These are phyloP conservation scores for Ceratitis capitata DNA, from an alignment of 1,140 invertebrate genomes.

Conservation along the genomic window DNA sequence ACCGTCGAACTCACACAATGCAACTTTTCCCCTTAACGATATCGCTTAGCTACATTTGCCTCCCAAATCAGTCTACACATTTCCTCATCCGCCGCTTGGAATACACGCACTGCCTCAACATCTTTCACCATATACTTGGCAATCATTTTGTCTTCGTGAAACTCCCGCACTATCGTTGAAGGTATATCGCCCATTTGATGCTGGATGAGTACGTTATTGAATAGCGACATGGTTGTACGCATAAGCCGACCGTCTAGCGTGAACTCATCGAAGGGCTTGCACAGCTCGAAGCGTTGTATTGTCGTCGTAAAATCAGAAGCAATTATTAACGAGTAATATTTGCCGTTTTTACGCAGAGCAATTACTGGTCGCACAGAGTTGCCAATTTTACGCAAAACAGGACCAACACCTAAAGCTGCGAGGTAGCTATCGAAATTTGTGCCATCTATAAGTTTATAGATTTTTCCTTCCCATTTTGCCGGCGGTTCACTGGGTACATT, in stretches of 20 bases:
- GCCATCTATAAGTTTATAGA: conserved; percentile 23
- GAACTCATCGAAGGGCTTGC: neutral
- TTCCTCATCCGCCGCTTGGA: neutral
- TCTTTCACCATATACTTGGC: conserved; percentile 18
- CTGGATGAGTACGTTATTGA: neutral
- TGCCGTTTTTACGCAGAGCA: neutral
- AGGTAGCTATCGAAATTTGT: neutral
- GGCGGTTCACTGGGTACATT: neutral
- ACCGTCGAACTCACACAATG: no score
- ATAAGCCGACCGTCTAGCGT: neutral
- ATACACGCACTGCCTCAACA: conserved; percentile 6
- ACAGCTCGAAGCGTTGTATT: neutral
- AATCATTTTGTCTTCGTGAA: conserved; percentile 9
- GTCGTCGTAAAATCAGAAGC: neutral
- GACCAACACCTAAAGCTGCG: neutral
- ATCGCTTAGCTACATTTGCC: neutral
- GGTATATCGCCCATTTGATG: conserved; percentile 12
- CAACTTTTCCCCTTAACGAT: no score
- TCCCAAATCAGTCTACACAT: conserved; percentile 17
- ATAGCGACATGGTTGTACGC: neutral
- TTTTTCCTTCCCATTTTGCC: conserved; percentile 13
- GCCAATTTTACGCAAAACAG: conserved; percentile 16
- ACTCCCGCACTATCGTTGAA: neutral
- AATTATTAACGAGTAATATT: neutral
- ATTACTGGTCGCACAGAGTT: conserved; percentile 13